Evolutionary conservation across 2,797 vertebrate species (phyloP).

Genomic region (Hirundo rustica): DNA sequence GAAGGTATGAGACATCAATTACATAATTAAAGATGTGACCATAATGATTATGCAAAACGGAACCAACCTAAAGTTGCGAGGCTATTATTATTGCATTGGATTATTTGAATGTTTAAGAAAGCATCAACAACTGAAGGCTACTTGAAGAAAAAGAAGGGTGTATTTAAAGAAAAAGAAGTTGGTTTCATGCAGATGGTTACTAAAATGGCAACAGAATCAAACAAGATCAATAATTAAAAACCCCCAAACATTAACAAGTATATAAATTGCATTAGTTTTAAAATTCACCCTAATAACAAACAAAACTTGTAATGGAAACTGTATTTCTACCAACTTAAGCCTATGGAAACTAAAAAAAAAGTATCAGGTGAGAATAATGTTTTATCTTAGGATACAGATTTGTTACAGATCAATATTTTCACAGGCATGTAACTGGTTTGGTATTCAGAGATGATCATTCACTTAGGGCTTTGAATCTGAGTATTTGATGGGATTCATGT

Average conservation of each 20-base stretch:
- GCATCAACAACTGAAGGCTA: not conserved
- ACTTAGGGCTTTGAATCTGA: not conserved
- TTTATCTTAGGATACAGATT: not conserved
- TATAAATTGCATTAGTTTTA: constrained; percentile 36
- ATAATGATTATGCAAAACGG: not conserved
- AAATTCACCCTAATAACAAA: constrained; percentile 13
- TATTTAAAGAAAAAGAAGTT: not conserved
- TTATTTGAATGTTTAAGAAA: not conserved
- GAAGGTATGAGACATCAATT: not conserved
- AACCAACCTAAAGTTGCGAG: not conserved
- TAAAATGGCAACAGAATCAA: constrained; percentile 16
- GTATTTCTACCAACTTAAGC: constrained; percentile 14
- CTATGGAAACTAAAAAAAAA: not conserved
- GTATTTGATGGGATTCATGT: not conserved
- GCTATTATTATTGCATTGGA: not conserved
- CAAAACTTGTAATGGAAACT: not conserved
- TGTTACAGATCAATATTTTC: not conserved
- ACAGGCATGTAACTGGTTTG: not conserved
- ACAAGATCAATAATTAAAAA: not conserved
- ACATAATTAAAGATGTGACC: not conserved
- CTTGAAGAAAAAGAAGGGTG: not conserved
- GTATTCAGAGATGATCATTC: not conserved
- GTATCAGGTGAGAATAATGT: not conserved
- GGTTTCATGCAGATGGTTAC: not conserved
- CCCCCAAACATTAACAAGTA: not conserved